Base-by-base conservation (phyloP, 2,888 invertebrate genomes). In the Trichopoda pennipes region DNA sequence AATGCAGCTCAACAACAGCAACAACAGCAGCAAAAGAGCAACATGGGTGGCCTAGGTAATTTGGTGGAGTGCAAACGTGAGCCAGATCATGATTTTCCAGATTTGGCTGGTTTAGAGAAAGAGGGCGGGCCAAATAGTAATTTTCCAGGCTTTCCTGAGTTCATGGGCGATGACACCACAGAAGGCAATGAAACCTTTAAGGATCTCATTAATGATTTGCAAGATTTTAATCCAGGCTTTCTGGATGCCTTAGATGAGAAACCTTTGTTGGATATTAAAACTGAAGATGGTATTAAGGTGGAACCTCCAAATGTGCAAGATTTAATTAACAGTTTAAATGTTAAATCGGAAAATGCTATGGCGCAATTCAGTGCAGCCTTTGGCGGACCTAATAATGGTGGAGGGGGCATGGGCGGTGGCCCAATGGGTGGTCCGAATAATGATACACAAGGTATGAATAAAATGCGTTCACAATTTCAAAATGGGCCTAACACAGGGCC, bases 1-100 rank as follows among this genome's bases (percentile, higher is more conserved):
- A 92, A 85, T 85, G 81, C 81, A 53, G 84, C 89, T 47, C 86
- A 87, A 53, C 81, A 83, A 66, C 85, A 85, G 38, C 80, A 81
- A 51, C 64, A 64, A 21, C 69, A 70, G 6, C 70, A 70, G 32
- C 63, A 88, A 68, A 89, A 89, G 72, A 85, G 88, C 51, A 73
- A 70, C 55, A 79, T 81, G 76, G 81, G 83, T 28, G 93, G 93
- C 86, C 92, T 94, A 75, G 93, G 93, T 49, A 93, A 93, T 84
- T 89, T 95, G 87, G 95, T 97, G 21, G 96, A 97, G 90, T 96
- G 97, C 91, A 95, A 95, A 85, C 94, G 95, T 64, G 96, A 96
- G 88, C 96, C 96, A 16, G 96, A 96, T 89, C 95, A 95, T 88
- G 96, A 96, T 88, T 97, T 96, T 89, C 95, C 95, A n/a, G 96